A percentile compares a stretch with the other conserved stretches of the same genome.
These are phyloP conservation scores for Unio pictorum DNA, from an alignment of 2,888 invertebrate genomes.

Conservation along the genomic window DNA sequence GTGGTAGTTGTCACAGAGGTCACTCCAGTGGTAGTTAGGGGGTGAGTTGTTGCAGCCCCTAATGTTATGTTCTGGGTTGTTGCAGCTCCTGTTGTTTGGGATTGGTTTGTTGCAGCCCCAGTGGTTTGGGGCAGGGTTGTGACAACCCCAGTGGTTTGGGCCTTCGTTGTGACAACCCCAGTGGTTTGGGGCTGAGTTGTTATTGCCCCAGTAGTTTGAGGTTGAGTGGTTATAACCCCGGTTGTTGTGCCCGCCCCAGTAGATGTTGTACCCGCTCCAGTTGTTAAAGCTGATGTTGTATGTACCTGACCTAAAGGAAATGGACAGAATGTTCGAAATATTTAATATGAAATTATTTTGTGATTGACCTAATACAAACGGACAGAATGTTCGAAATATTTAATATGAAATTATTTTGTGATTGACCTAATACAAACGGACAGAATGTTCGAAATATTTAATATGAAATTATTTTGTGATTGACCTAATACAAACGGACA, in stretches of 20 bases:
- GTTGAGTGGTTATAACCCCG: background rate
- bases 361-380: constrained; percentile 2
- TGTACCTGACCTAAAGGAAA: constrained; percentile 6
- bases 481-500: background rate
- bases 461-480: background rate
- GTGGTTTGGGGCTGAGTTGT: background rate
- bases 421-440: constrained; percentile 1
- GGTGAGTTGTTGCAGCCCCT: background rate
- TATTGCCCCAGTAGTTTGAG: background rate
- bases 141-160: background rate
- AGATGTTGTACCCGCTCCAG: background rate
- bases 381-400: too few species aligned
- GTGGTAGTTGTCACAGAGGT: background rate
- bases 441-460: too few species aligned
- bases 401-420: background rate
- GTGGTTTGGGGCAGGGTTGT: background rate
- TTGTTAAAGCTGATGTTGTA: constrained; percentile 2
- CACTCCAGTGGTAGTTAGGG: background rate
- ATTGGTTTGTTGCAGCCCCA: background rate
- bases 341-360: background rate
- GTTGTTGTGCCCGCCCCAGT: constrained; percentile 1
- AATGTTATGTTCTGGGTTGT: background rate
- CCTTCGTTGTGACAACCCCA: background rate
- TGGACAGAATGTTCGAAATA: too few species aligned
- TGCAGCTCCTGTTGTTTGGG: background rate